Percentiles rank a stretch among this genome's conserved stretches.
These are phyloP conservation scores for Pseudorasbora parva DNA, from an alignment of 2,113 vertebrate species.

Conservation along the genomic window DNA sequence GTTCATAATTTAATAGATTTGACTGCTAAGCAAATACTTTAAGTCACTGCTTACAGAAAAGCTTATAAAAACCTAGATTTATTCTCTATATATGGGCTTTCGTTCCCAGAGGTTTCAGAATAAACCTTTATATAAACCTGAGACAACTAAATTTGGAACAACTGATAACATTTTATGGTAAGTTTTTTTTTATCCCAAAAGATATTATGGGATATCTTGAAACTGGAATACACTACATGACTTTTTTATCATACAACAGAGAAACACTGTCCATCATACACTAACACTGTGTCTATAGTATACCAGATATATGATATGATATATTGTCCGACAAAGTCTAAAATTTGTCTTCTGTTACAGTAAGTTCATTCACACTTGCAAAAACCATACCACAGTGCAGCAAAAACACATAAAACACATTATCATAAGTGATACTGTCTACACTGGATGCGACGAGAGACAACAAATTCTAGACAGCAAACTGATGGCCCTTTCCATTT, in stretches of 20 bases:
- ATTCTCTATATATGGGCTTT: not conserved
- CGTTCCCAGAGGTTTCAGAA: not conserved
- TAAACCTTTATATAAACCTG: not conserved
- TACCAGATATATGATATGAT: too few relatives aligned
- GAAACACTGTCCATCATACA: too few relatives aligned
- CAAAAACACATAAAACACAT: too few relatives aligned
- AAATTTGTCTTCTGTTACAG: not conserved
- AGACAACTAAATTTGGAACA: not conserved
- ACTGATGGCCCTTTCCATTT: too few relatives aligned
- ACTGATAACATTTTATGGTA: too few relatives aligned
- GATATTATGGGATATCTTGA: not conserved
- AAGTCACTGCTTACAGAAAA: not conserved
- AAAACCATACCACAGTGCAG: not conserved
- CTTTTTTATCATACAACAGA: not conserved
- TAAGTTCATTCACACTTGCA: not conserved
- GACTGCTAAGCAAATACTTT: not conserved
- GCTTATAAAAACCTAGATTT: not conserved
- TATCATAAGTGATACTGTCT: too few relatives aligned
- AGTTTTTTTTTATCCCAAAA: too few relatives aligned
- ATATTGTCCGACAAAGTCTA: not conserved
- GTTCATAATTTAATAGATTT: not conserved
- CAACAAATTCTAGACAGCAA: too few relatives aligned
- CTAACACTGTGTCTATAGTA: too few relatives aligned
- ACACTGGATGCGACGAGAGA: too few relatives aligned
- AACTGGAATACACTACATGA: not conserved